Evolutionary conservation across 2,888 invertebrate genomes (phyloP), one percentile per base, ranked within the genome.

Genomic region (Ophion slaviceki): DNA sequence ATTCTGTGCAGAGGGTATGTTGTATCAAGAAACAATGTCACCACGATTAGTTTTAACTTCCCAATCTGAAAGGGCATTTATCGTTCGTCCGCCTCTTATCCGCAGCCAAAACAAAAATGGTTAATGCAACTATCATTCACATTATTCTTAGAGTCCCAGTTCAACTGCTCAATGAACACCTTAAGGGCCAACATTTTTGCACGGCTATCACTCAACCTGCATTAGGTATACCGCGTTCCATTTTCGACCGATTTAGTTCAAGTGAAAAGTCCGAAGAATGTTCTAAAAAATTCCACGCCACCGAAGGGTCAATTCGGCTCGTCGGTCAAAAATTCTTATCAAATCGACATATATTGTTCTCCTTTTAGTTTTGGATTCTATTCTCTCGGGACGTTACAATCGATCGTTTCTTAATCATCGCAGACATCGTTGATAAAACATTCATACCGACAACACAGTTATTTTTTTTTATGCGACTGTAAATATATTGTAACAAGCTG

Each of bases 361-460:
- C 45, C 62, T 66, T 77, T 66, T 61, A 3, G 17, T 57, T 82
- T 62, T 77, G 20, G 36, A 70, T 61, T 36, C n/a, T 8, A n/a
- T 68, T 68, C 20, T 20, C 11, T 11, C 14, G 68, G 32, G 32
- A 53, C n/a, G 62, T 32, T 62, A 86, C 83, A 84, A 83, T 87
- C 76, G 87, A 86, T 87, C 84, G 77, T 87, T 67, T 78, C 59
- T 70, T 85, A 68, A 87, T 86, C 8, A 7, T 40, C 88, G 82
- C 84, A 86, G 70, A 87, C 80, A 86, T 80, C 78, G 80, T 82
- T 84, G 61, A 77, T 71, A 81, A 85, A 87, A 91, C 87, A 91
- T 89, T 90, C 89, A 90, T 88, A 90, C 88, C 89, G 87, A 89
- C 90, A 89, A 89, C 86, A 89, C 88, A 91, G 88, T 87, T 89